Percentiles rank a stretch among this genome's conserved stretches.
phyloP scores from a whole-genome alignment of 2,113 vertebrate species.

The Neodontobutis hainanensis region DNA sequence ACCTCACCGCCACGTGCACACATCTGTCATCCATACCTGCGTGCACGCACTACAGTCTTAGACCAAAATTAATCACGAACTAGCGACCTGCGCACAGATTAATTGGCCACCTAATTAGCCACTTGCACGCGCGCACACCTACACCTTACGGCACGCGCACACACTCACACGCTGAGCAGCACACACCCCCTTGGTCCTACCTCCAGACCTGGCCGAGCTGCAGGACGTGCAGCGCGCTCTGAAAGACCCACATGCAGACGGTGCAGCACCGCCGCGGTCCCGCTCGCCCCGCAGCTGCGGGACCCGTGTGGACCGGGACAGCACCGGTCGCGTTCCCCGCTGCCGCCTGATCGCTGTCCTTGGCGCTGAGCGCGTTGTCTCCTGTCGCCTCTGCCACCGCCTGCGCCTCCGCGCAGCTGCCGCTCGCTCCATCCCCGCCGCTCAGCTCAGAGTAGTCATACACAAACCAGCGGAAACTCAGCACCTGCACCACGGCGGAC shows the following conservation, averaged over 20 bases:
- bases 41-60: background rate
- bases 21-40: slow-evolving; percentile 6
- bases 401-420: slow-evolving; percentile 52
- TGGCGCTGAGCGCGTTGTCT: slow-evolving; percentile 74
- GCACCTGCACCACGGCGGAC: slow-evolving; percentile 91
- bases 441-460: slow-evolving; percentile 85
- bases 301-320: slow-evolving; percentile 46
- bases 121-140: background rate
- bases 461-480: slow-evolving; percentile 96
- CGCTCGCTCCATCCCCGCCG: slow-evolving; percentile 57
- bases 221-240: slow-evolving; percentile 88
- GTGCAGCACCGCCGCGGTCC: slow-evolving; percentile 83
- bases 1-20: slow-evolving; percentile 12
- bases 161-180: slow-evolving; percentile 14
- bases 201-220: slow-evolving; percentile 95
- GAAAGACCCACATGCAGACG: slow-evolving; percentile 89
- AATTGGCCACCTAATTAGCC: background rate
- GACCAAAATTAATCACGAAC: background rate
- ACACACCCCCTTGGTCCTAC: slow-evolving; percentile 72
- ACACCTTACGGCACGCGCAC: background rate
- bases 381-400: slow-evolving; percentile 39
- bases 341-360: slow-evolving; percentile 74
- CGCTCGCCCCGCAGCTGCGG: slow-evolving; percentile 51
- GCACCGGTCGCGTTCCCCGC: slow-evolving; percentile 52
- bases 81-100: background rate